phyloP scores from a whole-genome alignment of 2,797 vertebrate species.

The Myotis vivesi region DNA sequence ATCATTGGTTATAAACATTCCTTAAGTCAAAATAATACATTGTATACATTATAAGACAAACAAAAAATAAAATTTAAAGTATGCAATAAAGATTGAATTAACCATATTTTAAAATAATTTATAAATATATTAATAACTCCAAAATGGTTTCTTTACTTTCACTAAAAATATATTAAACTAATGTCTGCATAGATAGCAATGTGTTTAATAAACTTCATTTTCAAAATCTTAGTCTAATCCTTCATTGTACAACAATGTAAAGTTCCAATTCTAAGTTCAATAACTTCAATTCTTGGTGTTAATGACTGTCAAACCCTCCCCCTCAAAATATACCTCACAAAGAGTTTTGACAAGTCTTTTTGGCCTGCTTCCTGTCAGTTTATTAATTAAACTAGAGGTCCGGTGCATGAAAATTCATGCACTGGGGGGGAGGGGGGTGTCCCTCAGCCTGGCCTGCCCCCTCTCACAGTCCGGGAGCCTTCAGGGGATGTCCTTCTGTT shows the following conservation, averaged over 20 bases:
- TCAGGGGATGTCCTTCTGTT: too few relatives aligned
- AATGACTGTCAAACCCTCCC: neutral
- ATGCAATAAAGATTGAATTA: neutral
- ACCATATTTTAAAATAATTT: neutral
- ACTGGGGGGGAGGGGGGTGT: too few relatives aligned
- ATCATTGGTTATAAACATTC: neutral
- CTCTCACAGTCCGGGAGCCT: too few relatives aligned
- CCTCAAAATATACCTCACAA: neutral
- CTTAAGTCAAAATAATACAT: slow-evolving; percentile 5
- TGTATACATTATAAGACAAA: neutral
- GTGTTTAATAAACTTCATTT: slow-evolving; percentile 9
- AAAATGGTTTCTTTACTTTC: slow-evolving; percentile 25
- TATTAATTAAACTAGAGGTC: neutral
- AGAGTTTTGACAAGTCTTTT: neutral
- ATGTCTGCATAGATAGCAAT: neutral
- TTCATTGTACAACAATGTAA: slow-evolving; percentile 16
- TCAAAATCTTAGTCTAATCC: neutral
- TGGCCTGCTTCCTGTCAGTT: neutral
- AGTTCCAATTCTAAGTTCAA: neutral
- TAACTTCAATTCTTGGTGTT: slow-evolving; percentile 32
- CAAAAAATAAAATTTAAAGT: neutral
- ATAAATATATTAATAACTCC: neutral
- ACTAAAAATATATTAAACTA: slow-evolving; percentile 42
- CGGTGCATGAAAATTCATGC: too few relatives aligned
- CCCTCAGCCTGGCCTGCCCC: too few relatives aligned